Evolutionary conservation across 1,140 invertebrate genomes (phyloP).

Genomic region (Maniola jurtina): DNA sequence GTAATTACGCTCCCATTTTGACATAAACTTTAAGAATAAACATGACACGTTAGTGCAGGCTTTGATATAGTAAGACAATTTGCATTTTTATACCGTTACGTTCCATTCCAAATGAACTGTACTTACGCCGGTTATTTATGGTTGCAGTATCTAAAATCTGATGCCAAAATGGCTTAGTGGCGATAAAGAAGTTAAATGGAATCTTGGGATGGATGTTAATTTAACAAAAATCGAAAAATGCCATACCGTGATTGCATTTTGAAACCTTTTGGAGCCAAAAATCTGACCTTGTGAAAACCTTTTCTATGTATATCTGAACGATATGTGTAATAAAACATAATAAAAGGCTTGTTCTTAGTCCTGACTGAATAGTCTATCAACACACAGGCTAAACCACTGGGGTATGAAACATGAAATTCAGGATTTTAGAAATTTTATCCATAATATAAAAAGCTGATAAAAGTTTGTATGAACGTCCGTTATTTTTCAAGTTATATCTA

Average conservation of each 20-base stretch:
- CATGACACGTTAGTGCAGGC: conserved; percentile 9
- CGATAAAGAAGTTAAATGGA: conserved; percentile 23
- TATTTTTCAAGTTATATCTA: too few relatives aligned
- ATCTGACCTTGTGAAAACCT: too few relatives aligned
- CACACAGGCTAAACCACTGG: too few relatives aligned
- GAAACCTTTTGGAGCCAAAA: not conserved
- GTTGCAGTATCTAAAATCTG: conserved; percentile 27
- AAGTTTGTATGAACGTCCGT: too few relatives aligned
- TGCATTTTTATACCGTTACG: conserved; percentile 30
- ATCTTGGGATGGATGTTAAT: conserved; percentile 8
- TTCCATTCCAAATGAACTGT: conserved; percentile 16
- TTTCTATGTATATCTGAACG: too few relatives aligned
- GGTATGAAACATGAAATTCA: too few relatives aligned
- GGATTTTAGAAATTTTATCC: too few relatives aligned
- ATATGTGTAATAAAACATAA: too few relatives aligned
- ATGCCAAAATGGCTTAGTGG: conserved; percentile 29
- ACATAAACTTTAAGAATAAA: conserved; percentile 24
- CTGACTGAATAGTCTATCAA: too few relatives aligned
- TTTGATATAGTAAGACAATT: conserved; percentile 25
- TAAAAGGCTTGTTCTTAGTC: too few relatives aligned
- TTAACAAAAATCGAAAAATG: conserved; percentile 8
- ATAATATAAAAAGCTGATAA: too few relatives aligned
- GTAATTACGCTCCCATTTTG: conserved; percentile 5
- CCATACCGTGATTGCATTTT: not conserved
- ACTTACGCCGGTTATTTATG: conserved; percentile 22